Evolutionary conservation across 1,140 invertebrate genomes (phyloP).

Genomic region (Drosophila elegans): DNA sequence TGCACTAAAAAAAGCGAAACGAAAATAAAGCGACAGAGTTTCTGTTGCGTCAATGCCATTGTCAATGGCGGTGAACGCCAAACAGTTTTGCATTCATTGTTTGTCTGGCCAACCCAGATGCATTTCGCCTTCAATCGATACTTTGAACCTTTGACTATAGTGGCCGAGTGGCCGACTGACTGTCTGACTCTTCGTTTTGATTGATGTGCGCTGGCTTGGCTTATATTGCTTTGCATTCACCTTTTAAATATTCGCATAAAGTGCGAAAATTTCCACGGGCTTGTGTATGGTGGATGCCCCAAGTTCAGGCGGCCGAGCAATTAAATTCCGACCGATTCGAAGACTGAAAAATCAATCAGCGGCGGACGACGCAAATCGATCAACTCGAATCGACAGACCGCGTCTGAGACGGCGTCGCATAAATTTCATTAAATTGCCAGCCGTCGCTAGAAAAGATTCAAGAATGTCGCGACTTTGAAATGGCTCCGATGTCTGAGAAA

Average conservation of each 20-base stretch:
- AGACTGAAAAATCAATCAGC: conserved; percentile 55
- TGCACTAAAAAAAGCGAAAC: conserved; percentile 18
- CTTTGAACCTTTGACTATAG: conserved; percentile 65
- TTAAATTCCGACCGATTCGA: conserved; percentile 39
- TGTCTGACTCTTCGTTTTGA: conserved; percentile 50
- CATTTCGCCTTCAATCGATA: conserved; percentile 64
- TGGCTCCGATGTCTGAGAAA: conserved; percentile 18
- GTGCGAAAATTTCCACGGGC: conserved; percentile 54
- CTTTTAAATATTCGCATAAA: conserved; percentile 61
- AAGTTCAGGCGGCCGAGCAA: conserved; percentile 47
- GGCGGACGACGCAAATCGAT: conserved; percentile 39
- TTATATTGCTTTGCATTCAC: conserved; percentile 35
- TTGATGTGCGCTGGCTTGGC: conserved; percentile 50
- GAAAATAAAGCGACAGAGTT: conserved; percentile 7
- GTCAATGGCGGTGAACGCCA: conserved; percentile 30
- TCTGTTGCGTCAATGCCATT: conserved; percentile 46
- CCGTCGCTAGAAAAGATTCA: conserved; percentile 60
- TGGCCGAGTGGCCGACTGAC: conserved; percentile 58
- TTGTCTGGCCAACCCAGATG: conserved; percentile 44
- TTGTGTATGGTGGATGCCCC: conserved; percentile 1
- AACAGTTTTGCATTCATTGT: conserved; percentile 66
- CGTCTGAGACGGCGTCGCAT: conserved; percentile 43
- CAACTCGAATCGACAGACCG: conserved; percentile 28
- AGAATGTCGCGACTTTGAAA: conserved; percentile 58
- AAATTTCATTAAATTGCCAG: conserved; percentile 74